A percentile compares a stretch with the other conserved stretches of the same genome.
phyloP scores from a whole-genome alignment of 2,888 invertebrate genomes.

The Harpalus rufipes region DNA sequence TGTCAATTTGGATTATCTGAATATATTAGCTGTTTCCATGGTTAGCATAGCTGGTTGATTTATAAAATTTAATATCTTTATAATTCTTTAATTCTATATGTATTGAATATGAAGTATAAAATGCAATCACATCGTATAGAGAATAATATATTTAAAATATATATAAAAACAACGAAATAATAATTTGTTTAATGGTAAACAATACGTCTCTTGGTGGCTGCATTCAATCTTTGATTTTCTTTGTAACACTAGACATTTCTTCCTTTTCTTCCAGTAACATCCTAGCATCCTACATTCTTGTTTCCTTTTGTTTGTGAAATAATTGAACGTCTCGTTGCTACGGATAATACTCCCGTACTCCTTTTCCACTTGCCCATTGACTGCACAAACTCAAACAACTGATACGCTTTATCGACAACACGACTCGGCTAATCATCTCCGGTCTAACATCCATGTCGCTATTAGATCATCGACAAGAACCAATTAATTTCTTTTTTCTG shows the following conservation, averaged over 20 bases:
- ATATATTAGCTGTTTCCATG: too few species aligned
- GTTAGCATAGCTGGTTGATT: too few species aligned
- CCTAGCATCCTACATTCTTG: slow-evolving; percentile 11
- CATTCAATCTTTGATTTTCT: neutral
- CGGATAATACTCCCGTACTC: slow-evolving; percentile 16
- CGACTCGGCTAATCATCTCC: slow-evolving; percentile 31
- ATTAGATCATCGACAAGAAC: slow-evolving; percentile 13
- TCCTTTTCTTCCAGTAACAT: neutral
- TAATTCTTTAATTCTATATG: too few species aligned
- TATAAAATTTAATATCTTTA: too few species aligned
- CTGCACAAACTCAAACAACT: slow-evolving; percentile 41
- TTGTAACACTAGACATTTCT: neutral
- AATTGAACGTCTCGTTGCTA: slow-evolving; percentile 62
- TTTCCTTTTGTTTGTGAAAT: slow-evolving; percentile 61
- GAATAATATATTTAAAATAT: too few species aligned
- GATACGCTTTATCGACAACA: slow-evolving; percentile 31
- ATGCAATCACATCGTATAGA: too few species aligned
- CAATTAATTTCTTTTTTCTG: slow-evolving; percentile 42
- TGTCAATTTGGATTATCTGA: too few species aligned
- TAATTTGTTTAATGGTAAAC: neutral
- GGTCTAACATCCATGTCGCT: slow-evolving; percentile 7
- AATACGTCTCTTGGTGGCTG: neutral
- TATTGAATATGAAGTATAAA: too few species aligned
- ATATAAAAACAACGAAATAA: too few species aligned
- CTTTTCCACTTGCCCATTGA: slow-evolving; percentile 15